A percentile compares a stretch with the other conserved stretches of the same genome.
Evolutionary conservation across 2,888 invertebrate species (phyloP).

Genomic region (Papilio elwesi): DNA sequence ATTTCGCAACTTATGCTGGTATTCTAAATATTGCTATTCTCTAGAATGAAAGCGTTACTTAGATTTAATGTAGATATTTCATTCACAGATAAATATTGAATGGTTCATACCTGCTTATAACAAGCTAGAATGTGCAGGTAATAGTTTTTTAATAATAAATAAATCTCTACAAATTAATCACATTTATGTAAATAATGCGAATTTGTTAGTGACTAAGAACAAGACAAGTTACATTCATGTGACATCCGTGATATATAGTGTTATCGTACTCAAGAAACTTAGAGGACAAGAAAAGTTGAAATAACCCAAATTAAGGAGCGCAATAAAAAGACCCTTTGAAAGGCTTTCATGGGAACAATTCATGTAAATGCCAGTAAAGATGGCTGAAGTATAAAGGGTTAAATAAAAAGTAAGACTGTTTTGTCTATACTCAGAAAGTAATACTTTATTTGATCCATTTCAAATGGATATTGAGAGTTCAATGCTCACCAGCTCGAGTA

Average conservation of each 20-base stretch:
- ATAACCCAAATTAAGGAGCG: slow-evolving; percentile 74
- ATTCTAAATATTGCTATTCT: no score
- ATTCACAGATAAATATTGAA: no score
- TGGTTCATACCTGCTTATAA: no score
- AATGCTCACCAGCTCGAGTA: no score
- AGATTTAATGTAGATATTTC: no score
- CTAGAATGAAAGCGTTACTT: no score
- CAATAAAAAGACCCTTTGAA: slow-evolving; percentile 73
- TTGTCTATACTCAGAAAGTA: background rate
- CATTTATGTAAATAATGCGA: background rate
- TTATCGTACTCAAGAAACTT: slow-evolving; percentile 61
- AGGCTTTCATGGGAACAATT: slow-evolving; percentile 73
- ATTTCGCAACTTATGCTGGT: no score
- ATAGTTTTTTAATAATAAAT: no score
- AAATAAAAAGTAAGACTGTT: slow-evolving; percentile 36
- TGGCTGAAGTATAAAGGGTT: slow-evolving; percentile 55
- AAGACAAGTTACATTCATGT: slow-evolving; percentile 45
- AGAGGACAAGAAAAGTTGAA: slow-evolving; percentile 70
- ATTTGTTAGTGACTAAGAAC: slow-evolving; percentile 13
- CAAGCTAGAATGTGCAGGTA: no score
- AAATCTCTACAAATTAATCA: no score
- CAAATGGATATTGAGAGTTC: no score
- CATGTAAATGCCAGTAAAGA: slow-evolving; percentile 72
- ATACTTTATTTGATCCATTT: background rate
- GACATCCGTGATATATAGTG: slow-evolving; percentile 58